Base-by-base conservation (phyloP, 2,888 invertebrate species). In the Leptopilina drosophilae region DNA sequence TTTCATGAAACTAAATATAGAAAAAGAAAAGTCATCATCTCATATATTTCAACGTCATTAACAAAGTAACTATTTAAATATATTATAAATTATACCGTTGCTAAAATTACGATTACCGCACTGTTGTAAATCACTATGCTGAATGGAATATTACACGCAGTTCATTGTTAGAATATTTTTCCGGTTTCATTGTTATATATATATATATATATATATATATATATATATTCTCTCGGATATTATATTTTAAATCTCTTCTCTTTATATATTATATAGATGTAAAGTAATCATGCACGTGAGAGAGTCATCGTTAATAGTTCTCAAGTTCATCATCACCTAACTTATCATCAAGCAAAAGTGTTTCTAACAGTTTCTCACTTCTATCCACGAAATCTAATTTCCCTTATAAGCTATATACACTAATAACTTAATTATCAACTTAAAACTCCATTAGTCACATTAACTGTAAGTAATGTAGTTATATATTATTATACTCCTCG, bases 91-190 rank as follows among this genome's bases (percentile, higher is more conserved):
- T 20, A 20, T 20, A 56, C 73, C 73, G 73, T 73, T 73, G 73
- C 73, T 73, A 73, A n/a, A 73, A 73, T 73, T 73, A 73, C 33
- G 33, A 73, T 73, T 56, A 73, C 73, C 73, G 73, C 73, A 73
- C 33, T 56, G 73, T 73, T 73, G 53, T 73, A 73, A 73, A 56
- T 73, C 73, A n/a, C 56, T 53, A 56, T 20, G 2, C 33, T 33
- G 73, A 73, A 73, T 56, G 53, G 53, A 26, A 73, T 20, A 20
- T 73, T 73, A 73, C 49, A 33, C 33, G 33, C 33, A 56, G 33
- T 49, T 56, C 33, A 73, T 73, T 73, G 73, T 11, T 73, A 33
- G 26, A 14, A 26, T 53, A 53, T 73, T 73, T 73, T 73, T 53
- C 73, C 73, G 73, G 73, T 53, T 73, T 26, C 56, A 73, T 73